Conservation (phyloP, 2,797 vertebrate genomes). For the Sebastes jordani region DNA sequence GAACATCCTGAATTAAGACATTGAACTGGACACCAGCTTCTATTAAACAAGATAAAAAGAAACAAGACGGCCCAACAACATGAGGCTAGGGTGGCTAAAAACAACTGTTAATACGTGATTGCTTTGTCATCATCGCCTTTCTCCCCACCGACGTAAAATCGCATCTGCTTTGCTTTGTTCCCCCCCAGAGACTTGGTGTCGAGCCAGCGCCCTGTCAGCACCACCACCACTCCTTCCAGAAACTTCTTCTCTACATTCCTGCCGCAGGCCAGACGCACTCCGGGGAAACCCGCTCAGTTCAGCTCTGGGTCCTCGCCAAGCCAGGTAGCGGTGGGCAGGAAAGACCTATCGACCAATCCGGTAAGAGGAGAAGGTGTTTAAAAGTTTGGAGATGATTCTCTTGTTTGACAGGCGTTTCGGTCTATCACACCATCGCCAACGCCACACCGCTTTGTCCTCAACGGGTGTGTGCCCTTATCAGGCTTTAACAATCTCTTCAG, state of each 20-base stretch:
- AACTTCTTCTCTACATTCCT: slow-evolving; percentile 94
- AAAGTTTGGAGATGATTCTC: background rate
- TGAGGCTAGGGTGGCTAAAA: background rate
- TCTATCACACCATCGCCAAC: background rate
- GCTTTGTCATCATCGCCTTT: background rate
- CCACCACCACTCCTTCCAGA: slow-evolving; percentile 86
- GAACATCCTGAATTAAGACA: too few species aligned
- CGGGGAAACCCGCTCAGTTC: slow-evolving; percentile 73
- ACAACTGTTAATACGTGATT: background rate
- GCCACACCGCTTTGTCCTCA: background rate
- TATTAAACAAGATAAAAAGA: background rate
- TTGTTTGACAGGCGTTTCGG: background rate
- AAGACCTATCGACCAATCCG: slow-evolving; percentile 83
- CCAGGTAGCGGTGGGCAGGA: slow-evolving; percentile 83
- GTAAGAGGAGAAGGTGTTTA: slow-evolving; percentile 68
- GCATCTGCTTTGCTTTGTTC: background rate
- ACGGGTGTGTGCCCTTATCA: too few species aligned
- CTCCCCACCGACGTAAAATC: background rate
- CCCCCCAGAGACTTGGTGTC: slow-evolving; percentile 88
- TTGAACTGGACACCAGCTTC: background rate
- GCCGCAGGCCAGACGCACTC: slow-evolving; percentile 87
- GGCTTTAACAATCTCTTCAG: too few species aligned
- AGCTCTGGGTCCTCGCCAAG: slow-evolving; percentile 78
- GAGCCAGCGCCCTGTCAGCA: slow-evolving; percentile 84
- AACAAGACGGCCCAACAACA: background rate